Evolutionary conservation across 2,797 vertebrate species (phyloP).

Genomic region (Anguilla pacifica): DNA sequence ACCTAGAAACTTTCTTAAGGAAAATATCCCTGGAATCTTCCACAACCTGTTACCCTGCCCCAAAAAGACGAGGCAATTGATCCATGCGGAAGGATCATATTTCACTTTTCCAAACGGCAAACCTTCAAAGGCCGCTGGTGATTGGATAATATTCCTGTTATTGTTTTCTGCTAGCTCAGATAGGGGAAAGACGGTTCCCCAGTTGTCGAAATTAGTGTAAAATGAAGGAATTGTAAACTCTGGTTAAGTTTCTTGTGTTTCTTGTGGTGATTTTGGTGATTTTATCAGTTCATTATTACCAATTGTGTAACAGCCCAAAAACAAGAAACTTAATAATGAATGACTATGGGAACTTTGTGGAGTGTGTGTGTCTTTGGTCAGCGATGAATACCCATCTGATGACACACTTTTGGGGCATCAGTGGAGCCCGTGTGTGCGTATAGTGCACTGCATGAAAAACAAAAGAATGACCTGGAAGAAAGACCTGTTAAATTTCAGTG

Average conservation of each 20-base stretch:
- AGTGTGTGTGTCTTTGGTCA: not conserved
- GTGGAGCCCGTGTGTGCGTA: not conserved
- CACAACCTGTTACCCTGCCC: slow-evolving; percentile 74
- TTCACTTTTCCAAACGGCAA: slow-evolving; percentile 61
- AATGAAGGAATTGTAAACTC: slow-evolving; percentile 19
- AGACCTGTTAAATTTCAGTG: no score
- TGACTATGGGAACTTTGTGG: no score
- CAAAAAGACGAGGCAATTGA: slow-evolving; percentile 53
- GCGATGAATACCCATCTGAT: not conserved
- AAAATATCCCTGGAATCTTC: slow-evolving; percentile 78
- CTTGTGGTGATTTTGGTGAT: not conserved
- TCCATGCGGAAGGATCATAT: slow-evolving; percentile 59
- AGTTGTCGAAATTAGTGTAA: not conserved
- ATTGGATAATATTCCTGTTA: not conserved
- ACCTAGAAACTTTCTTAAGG: slow-evolving; percentile 71
- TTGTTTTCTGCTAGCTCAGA: not conserved
- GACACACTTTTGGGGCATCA: not conserved
- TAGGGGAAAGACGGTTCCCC: slow-evolving; percentile 17
- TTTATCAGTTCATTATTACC: not conserved
- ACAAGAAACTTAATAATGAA: no score
- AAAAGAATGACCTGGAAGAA: no score
- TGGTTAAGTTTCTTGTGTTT: not conserved
- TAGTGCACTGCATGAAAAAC: no score
- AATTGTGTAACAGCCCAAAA: no score
- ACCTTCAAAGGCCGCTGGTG: not conserved